Evolutionary conservation across 2,797 vertebrate species (phyloP).

Genomic region (Parotocinclus haroldoi): DNA sequence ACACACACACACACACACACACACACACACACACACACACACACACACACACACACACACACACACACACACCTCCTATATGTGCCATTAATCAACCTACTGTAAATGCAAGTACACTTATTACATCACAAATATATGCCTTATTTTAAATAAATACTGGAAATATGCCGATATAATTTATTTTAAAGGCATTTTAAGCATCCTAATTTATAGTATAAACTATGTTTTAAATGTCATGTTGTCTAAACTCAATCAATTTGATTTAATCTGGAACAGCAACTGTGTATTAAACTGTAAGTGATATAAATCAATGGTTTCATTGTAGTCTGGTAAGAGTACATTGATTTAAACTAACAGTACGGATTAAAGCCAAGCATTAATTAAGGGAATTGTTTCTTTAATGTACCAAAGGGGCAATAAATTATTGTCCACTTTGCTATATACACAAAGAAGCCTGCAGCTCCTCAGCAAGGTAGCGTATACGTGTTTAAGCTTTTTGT

Average conservation of each 20-base stretch:
- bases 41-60: too few relatives aligned
- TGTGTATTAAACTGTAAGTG: constrained; percentile 44
- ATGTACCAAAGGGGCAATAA: constrained; percentile 47
- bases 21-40: too few relatives aligned
- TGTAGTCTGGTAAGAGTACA: constrained; percentile 52
- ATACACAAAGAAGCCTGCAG: constrained; percentile 40
- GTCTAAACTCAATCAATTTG: constrained; percentile 46
- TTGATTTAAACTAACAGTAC: constrained; percentile 55
- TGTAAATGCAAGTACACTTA: constrained; percentile 34
- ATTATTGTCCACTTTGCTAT: constrained; percentile 46
- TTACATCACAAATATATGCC: constrained; percentile 22
- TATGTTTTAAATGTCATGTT: constrained; percentile 43
- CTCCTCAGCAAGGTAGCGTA: constrained; percentile 9
- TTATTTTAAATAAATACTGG: constrained; percentile 41
- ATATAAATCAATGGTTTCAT: constrained; percentile 58
- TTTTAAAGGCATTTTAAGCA: constrained; percentile 33
- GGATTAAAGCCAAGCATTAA: constrained; percentile 60
- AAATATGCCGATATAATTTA: constrained; percentile 12
- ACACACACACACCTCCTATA: too few relatives aligned
- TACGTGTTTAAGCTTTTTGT: neutral
- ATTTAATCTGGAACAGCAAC: constrained; percentile 44
- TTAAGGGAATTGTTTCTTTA: constrained; percentile 65
- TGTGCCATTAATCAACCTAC: neutral
- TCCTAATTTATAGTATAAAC: constrained; percentile 51
- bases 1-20: too few relatives aligned